These are phyloP conservation scores for Hirudinaria manillensis DNA, from an alignment of 2,888 invertebrate genomes.

Conservation along the genomic window DNA sequence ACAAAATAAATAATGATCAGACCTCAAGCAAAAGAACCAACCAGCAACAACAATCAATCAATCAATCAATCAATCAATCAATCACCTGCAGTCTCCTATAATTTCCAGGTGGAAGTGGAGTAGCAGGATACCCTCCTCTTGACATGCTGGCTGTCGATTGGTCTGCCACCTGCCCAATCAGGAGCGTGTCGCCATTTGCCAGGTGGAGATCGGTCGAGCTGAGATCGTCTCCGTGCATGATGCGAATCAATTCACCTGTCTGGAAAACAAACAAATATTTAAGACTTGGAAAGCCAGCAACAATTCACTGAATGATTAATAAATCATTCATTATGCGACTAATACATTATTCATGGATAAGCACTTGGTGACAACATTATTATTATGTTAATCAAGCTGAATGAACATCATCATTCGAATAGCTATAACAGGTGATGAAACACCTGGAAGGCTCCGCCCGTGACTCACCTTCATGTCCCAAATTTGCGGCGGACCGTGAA, in stretches of 20 bases:
- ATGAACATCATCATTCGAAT: neutral
- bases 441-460: neutral
- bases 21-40: too few relatives aligned
- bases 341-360: neutral
- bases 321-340: neutral
- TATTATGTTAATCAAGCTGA: neutral
- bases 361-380: neutral
- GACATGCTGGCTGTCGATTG: constrained; percentile 43
- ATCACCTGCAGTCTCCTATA: constrained; percentile 48
- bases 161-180: constrained; percentile 53
- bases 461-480: constrained; percentile 52
- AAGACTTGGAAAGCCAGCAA: neutral
- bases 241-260: constrained; percentile 52
- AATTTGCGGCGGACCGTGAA: constrained; percentile 53
- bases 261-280: constrained; percentile 38
- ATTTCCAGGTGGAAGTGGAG: neutral
- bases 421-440: neutral
- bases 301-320: neutral
- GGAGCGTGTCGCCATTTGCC: constrained; percentile 50
- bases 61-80: too few relatives aligned
- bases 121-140: neutral
- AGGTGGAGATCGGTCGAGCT: constrained; percentile 53
- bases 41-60: too few relatives aligned
- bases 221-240: constrained; percentile 52
- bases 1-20: neutral